Evolutionary conservation across 2,113 vertebrate genomes (phyloP).

Genomic region (Octodon degus): DNA sequence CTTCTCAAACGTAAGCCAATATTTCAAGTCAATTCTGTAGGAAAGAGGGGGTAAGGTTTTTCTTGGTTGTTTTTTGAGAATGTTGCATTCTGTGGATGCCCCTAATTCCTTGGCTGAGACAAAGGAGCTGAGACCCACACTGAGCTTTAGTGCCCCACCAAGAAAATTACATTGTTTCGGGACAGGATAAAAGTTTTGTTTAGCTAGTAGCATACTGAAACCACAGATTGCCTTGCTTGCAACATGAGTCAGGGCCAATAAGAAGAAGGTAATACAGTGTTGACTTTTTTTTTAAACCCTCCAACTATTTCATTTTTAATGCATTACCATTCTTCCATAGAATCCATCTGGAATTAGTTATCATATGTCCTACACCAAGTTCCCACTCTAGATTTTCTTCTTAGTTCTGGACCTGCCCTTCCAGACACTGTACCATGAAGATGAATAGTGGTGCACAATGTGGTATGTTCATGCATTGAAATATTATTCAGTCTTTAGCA

Average conservation of each 20-base stretch:
- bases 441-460: not conserved
- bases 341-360: not conserved
- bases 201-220: slow-evolving; percentile 49
- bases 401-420: not conserved
- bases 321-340: not conserved
- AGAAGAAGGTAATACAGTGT: not conserved
- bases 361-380: fast-evolving
- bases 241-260: slow-evolving; percentile 43
- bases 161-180: slow-evolving; percentile 35
- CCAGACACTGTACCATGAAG: not conserved
- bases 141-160: slow-evolving; percentile 1
- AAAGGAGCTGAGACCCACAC: not conserved
- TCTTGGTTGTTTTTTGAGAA: not conserved
- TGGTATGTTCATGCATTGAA: not conserved
- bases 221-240: not conserved
- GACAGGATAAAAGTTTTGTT: slow-evolving; percentile 53
- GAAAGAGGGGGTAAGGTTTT: slow-evolving; percentile 44
- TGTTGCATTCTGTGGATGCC: not conserved
- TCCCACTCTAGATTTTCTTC: not conserved
- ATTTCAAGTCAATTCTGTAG: slow-evolving; percentile 49
- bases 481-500: not conserved
- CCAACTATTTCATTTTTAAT: not conserved
- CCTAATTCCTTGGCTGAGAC: not conserved
- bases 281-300: not conserved
- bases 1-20: slow-evolving; percentile 59